Base-by-base conservation (phyloP, 2,113 vertebrate species). In the Charina bottae region DNA sequence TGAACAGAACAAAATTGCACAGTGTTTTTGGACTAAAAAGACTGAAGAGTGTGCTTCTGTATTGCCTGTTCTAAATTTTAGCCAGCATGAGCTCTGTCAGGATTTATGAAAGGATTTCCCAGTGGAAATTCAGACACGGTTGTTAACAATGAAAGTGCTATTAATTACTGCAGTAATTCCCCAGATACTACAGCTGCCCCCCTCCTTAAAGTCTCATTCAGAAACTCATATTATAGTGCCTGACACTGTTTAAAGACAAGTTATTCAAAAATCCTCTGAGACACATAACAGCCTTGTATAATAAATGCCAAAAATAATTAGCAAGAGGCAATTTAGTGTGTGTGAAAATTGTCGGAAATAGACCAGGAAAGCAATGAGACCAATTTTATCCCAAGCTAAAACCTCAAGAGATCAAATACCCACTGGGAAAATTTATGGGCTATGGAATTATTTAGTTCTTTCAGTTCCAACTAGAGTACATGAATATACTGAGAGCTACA, bases 261-360 rank as follows among this genome's bases (percentile, higher is more conserved):
- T 93, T 96, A 95, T 94, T 83, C 55, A 94, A 90, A 93, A 92
- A 15, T 59, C 93, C 59, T 93, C 62, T 85, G 92, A 91, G 96
- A 78, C 93, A 94, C 33, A 89, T 0, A 0, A 78, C 87, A 92
- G 24, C 6, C 56, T 94, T 93, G 92, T 91, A 78, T 94, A 96
- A 95, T 94, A 94, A 95, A 95, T 93, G 88, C 88, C 95, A 94
- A 95, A 93, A 97, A 96, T 96, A 97, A 97, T 97, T 96, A 96
- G 94, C 89, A 96, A 95, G 92, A 96, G 95, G 94, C 88, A 93
- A 87, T 83, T 89, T 90, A 96, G 96, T 94, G 90, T 93, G 92
- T 94, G 72, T 46, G 96, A 95, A 96, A 94, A 91, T 95, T 93
- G 93, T 90, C 93, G 90, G 85, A 97, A 97, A 95, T 95, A 95